These are phyloP conservation scores for Ommatoiulus sabulosus DNA, from an alignment of 2,888 invertebrate genomes.

Conservation along the genomic window DNA sequence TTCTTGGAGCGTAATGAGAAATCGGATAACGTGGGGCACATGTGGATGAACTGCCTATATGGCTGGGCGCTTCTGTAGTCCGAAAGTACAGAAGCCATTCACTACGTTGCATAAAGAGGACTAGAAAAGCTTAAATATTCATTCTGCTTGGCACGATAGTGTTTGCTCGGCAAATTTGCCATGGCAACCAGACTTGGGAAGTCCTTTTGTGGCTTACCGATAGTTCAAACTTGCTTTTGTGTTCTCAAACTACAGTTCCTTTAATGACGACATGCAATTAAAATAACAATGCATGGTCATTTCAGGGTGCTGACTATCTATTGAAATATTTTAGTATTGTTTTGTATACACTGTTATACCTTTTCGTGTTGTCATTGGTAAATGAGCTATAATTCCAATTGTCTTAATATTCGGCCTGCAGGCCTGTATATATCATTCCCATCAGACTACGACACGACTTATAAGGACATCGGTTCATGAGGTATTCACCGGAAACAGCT, in stretches of 20 bases:
- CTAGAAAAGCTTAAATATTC: constrained; percentile 13
- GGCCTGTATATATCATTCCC: no score
- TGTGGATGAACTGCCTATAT: neutral
- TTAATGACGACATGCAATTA: neutral
- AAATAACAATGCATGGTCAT: neutral
- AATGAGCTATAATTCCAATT: no score
- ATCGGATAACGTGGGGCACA: constrained; percentile 47
- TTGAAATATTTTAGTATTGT: neutral
- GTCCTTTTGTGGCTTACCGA: constrained; percentile 6
- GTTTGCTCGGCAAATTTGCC: neutral
- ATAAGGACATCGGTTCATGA: neutral
- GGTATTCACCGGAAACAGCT: neutral
- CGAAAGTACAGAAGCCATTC: constrained; percentile 32
- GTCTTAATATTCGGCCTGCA: no score
- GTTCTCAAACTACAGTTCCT: neutral
- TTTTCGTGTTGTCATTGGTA: neutral
- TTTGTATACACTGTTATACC: neutral
- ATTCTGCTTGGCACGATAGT: constrained; percentile 44
- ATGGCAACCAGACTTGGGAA: constrained; percentile 17
- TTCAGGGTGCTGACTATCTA: neutral
- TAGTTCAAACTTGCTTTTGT: neutral
- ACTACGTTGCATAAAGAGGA: neutral
- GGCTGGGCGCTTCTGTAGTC: neutral
- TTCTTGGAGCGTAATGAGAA: constrained; percentile 48
- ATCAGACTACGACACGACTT: neutral